These are phyloP conservation scores for Peromyscus californicus DNA, from an alignment of 2,113 vertebrate species.

Conservation along the genomic window DNA sequence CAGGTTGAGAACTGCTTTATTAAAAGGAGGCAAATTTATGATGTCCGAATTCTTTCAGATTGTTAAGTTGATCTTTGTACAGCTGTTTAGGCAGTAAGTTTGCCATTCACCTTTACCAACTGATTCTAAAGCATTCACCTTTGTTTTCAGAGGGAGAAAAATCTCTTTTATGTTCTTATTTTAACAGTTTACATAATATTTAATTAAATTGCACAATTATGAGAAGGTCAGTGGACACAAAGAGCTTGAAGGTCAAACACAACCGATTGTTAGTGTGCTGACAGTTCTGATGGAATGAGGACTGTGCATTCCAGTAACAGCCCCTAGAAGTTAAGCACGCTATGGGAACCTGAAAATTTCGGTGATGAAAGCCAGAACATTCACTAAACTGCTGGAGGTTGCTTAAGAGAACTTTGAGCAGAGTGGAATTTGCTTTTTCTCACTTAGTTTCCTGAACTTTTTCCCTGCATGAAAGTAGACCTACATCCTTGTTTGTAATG, in stretches of 20 bases:
- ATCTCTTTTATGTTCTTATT: slow-evolving; percentile 19
- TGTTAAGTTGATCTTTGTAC: slow-evolving; percentile 39
- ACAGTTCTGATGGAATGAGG: background rate
- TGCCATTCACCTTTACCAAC: slow-evolving; percentile 15
- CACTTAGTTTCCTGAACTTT: slow-evolving; percentile 4
- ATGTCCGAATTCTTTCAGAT: slow-evolving; percentile 22
- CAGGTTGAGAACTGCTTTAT: background rate
- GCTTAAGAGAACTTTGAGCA: slow-evolving; percentile 51
- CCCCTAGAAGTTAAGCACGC: background rate
- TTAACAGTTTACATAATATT: slow-evolving; percentile 40
- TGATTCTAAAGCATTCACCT: slow-evolving; percentile 30
- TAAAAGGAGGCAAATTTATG: slow-evolving; percentile 5
- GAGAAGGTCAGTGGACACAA: background rate
- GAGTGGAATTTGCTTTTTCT: slow-evolving; percentile 31
- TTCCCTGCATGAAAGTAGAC: slow-evolving; percentile 36
- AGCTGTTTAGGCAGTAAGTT: slow-evolving; percentile 19
- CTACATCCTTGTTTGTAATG: slow-evolving; percentile 47
- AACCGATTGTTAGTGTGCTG: background rate
- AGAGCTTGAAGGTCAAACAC: background rate
- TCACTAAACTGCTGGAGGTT: background rate
- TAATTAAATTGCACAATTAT: slow-evolving; percentile 25
- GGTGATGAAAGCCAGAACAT: background rate
- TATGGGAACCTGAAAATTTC: slow-evolving; percentile 2
- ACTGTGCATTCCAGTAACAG: background rate
- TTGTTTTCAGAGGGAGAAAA: slow-evolving; percentile 56